Evolutionary conservation across 2,797 vertebrate genomes (phyloP).

Genomic region (Phalloptychus januarius): DNA sequence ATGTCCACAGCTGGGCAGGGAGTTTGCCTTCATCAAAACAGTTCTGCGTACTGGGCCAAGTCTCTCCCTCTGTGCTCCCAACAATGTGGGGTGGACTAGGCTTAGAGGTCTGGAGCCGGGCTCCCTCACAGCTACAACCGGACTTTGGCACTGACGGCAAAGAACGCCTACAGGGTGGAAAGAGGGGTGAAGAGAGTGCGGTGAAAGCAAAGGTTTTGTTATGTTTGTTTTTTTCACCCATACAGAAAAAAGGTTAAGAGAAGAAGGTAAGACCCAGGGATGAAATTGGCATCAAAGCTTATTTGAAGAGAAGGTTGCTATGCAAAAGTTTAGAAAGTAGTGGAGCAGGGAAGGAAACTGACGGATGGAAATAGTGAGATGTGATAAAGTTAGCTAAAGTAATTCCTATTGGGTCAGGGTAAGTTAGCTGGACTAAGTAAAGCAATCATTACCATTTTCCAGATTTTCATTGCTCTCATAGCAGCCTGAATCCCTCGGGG

Average conservation of each 20-base stretch:
- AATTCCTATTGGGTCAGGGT: slow-evolving; percentile 13
- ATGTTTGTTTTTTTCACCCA: neutral
- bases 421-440: slow-evolving; percentile 54
- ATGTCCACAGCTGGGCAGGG: slow-evolving; percentile 65
- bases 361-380: slow-evolving; percentile 15
- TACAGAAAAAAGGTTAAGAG: neutral
- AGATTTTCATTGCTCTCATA: slow-evolving; percentile 98
- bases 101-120: slow-evolving; percentile 60
- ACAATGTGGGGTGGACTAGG: slow-evolving; percentile 60
- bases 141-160: slow-evolving; percentile 69
- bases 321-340: slow-evolving; percentile 58
- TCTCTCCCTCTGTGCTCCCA: slow-evolving; percentile 56
- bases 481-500: slow-evolving; percentile 96
- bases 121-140: slow-evolving; percentile 64
- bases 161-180: slow-evolving; percentile 69
- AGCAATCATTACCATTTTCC: slow-evolving; percentile 91
- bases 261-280: slow-evolving; percentile 7
- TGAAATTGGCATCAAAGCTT: slow-evolving; percentile 21
- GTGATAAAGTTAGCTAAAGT: slow-evolving; percentile 22
- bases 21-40: slow-evolving; percentile 62
- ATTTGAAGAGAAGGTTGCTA: slow-evolving; percentile 55
- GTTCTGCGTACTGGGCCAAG: slow-evolving; percentile 55
- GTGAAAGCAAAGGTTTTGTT: slow-evolving; percentile 41
- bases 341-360: slow-evolving; percentile 43
- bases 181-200: slow-evolving; percentile 63